A percentile compares a stretch with the other conserved stretches of the same genome.
Conservation (phyloP, 2,888 invertebrate genomes). For the Phyllotreta cruciferae region DNA sequence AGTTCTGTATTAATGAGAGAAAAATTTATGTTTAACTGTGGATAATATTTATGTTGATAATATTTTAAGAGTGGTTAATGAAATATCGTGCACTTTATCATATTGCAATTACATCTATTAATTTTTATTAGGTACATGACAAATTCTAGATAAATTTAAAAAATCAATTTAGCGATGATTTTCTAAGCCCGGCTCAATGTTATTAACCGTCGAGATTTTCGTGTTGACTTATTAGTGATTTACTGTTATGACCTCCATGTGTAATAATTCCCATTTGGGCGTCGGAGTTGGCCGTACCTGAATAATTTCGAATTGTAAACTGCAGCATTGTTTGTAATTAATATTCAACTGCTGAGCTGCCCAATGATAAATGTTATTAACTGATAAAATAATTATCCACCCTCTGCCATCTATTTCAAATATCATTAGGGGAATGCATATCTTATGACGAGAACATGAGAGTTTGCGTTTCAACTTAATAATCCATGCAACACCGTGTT, state of each 20-base stretch:
- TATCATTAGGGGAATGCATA: too few relatives aligned
- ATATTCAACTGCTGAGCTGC: constrained; percentile 16
- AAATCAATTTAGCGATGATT: not conserved
- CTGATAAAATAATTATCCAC: constrained; percentile 19
- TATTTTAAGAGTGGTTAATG: too few relatives aligned
- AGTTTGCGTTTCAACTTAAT: too few relatives aligned
- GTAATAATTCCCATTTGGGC: constrained; percentile 12
- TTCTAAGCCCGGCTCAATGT: not conserved
- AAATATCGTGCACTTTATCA: too few relatives aligned
- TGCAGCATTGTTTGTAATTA: constrained; percentile 18
- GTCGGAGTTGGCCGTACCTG: constrained; percentile 14
- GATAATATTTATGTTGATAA: too few relatives aligned
- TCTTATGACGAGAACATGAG: too few relatives aligned
- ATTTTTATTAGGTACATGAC: too few relatives aligned
- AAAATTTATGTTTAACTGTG: too few relatives aligned
- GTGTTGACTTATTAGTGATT: constrained; percentile 17
- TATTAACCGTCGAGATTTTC: constrained; percentile 2
- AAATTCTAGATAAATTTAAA: too few relatives aligned
- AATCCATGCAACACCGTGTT: too few relatives aligned
- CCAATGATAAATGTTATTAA: constrained; percentile 21
- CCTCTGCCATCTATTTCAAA: not conserved
- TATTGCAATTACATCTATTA: too few relatives aligned
- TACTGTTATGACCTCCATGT: constrained; percentile 6
- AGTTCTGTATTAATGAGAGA: too few relatives aligned
- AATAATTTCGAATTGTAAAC: constrained; percentile 19